Evolutionary conservation across 1,140 invertebrate genomes (phyloP), one percentile per base, ranked within the genome.

Genomic region (Copidosoma floridanum): DNA sequence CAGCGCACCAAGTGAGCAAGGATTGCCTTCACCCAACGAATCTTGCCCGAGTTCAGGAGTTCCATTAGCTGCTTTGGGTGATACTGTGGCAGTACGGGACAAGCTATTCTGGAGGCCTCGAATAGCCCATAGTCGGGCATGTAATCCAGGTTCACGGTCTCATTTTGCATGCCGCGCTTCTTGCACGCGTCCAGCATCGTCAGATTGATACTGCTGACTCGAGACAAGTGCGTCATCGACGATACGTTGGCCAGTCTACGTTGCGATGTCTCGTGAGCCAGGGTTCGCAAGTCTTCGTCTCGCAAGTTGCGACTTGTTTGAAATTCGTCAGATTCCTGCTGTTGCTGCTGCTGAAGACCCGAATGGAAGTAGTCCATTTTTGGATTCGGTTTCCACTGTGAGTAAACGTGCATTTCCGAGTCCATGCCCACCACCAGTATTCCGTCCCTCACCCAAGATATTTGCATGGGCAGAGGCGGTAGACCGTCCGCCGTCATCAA

Each of bases 21-120:
- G 60, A 99, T 99, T 0, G 97, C 96, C 78, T 98, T 98, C 0
- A 99, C 97, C 86, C 95, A 94, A 68, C 93, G 82, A 32, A 97
- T 97, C 82, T 98, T 98, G 0, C 98, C 98, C 57, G 95, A 98
- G 79, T 98, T 98, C 0, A 99, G 81, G n/a, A 99, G 80, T 75
- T 99, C 97, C 90, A 98, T 98, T 3, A 99, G 79, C 71, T 98
- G 96, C 73, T 98, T 97, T 0, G 97, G 97, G 84, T 99, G 98
- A 80, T 99, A 99, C 71, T 99, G 98, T 0, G 98, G 97, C 60
- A 99, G 78, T n/a, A 99, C 95, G 0, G 97, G 97, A 72, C 93
- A 95, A 0, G 94, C 94, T 66, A 98, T 92, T 48, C 94, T 85
- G n/a, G 94, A 93, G 0, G 96, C 95, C 76, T 98, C 95, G 81